Percentiles rank a stretch among this genome's conserved stretches.
Conservation (phyloP, 2,888 invertebrate genomes). For the Polydrusus pterygomalis region DNA sequence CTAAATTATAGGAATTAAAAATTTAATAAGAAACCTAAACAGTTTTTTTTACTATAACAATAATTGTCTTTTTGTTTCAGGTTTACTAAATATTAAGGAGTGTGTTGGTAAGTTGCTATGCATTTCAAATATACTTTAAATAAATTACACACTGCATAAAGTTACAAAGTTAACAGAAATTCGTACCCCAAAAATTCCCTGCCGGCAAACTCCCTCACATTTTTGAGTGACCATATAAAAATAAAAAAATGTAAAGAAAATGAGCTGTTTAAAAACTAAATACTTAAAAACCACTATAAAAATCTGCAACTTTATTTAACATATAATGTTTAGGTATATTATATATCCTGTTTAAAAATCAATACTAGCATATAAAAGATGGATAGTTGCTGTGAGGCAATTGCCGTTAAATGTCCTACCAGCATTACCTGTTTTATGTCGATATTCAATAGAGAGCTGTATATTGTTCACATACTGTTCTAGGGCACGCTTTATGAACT, state of each 20-base stretch:
- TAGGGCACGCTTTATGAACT: slow-evolving; percentile 20
- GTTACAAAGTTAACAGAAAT: too few relatives aligned
- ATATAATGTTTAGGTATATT: not conserved
- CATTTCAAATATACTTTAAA: too few relatives aligned
- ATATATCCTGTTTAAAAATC: slow-evolving; percentile 9
- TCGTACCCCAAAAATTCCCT: too few relatives aligned
- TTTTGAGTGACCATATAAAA: too few relatives aligned
- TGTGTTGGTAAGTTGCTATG: not conserved
- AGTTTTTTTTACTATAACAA: not conserved
- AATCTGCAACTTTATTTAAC: too few relatives aligned
- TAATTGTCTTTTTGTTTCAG: not conserved
- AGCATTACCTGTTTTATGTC: slow-evolving; percentile 32
- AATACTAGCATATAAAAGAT: slow-evolving; percentile 15
- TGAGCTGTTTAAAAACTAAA: too few relatives aligned
- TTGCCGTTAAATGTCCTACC: slow-evolving; percentile 27
- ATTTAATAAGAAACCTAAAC: not conserved
- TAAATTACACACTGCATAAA: too few relatives aligned
- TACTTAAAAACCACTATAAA: too few relatives aligned
- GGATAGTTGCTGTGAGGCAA: slow-evolving; percentile 7
- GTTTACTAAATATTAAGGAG: not conserved
- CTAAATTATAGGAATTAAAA: too few relatives aligned
- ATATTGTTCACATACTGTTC: slow-evolving; percentile 23
- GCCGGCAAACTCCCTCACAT: too few relatives aligned
- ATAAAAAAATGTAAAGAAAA: too few relatives aligned
- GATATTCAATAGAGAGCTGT: slow-evolving; percentile 19